Conservation (phyloP, 2,797 vertebrate species). For the Lepus townsendii region DNA sequence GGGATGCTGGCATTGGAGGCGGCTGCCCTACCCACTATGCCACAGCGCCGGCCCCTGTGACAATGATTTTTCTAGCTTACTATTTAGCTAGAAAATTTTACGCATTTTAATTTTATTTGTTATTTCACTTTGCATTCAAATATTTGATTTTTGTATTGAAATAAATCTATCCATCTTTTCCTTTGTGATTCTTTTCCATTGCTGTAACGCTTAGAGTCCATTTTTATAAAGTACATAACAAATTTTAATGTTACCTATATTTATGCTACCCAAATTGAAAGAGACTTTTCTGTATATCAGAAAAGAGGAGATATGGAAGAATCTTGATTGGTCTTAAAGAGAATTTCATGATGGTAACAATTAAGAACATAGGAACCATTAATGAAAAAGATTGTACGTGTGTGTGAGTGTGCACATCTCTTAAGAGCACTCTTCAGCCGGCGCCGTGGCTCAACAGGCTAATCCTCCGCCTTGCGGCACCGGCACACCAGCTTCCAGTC, state of each 20-base stretch:
- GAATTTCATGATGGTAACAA: conserved; percentile 23
- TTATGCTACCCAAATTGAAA: neutral
- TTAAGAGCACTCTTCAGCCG: conserved; percentile 31
- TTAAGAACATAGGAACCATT: conserved; percentile 18
- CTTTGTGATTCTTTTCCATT: neutral
- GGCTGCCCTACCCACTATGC: too few species aligned
- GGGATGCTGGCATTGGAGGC: too few species aligned
- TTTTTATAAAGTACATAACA: conserved; percentile 9
- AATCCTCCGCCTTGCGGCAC: too few species aligned
- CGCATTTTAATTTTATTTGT: conserved; percentile 33
- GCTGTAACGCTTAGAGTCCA: neutral
- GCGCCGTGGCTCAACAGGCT: too few species aligned
- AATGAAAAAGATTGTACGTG: neutral
- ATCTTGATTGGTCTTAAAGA: neutral
- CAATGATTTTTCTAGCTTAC: neutral
- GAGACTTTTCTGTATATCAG: neutral
- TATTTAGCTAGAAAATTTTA: neutral
- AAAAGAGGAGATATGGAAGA: neutral
- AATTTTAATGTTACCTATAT: conserved; percentile 11
- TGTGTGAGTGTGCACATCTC: neutral
- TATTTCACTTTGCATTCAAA: conserved; percentile 32
- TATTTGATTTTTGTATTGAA: conserved; percentile 25
- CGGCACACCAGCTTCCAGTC: too few species aligned
- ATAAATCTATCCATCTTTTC: neutral
- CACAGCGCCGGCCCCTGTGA: neutral